A percentile compares a stretch with the other conserved stretches of the same genome.
Evolutionary conservation across 2,888 invertebrate species (phyloP).

Genomic region (Eupithecia pulchellata): DNA sequence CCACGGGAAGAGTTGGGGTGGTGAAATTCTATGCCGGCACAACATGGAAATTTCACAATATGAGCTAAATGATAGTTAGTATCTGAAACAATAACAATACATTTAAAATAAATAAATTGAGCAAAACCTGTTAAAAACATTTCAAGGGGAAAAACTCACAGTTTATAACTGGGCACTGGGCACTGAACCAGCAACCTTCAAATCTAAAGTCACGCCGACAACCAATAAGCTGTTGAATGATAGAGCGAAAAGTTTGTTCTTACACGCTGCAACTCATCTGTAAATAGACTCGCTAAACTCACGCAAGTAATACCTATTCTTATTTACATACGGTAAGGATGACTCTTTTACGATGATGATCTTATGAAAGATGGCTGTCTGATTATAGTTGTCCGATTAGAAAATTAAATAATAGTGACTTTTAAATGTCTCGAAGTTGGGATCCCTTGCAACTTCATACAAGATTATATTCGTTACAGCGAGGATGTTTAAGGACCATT

Average conservation of each 20-base stretch:
- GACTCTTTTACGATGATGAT: constrained; percentile 1
- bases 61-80: no score
- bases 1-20: no score
- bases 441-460: no score
- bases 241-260: constrained; percentile 4
- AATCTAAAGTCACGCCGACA: not conserved
- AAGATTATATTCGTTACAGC: no score
- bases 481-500: no score
- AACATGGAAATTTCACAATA: no score
- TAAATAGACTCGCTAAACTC: constrained; percentile 15
- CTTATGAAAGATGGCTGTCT: not conserved
- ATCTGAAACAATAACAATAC: no score
- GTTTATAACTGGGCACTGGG: not conserved
- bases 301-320: constrained; percentile 24
- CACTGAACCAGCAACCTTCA: constrained; percentile 1
- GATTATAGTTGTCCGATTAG: not conserved
- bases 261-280: constrained; percentile 2
- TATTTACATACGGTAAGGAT: constrained; percentile 37
- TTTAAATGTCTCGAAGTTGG: no score
- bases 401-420: no score
- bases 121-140: not conserved
- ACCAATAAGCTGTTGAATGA: not conserved
- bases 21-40: no score
- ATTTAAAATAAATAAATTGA: no score
- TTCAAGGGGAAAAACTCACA: not conserved